Evolutionary conservation across 53 echinoderm and acorn worm species (phyloP).

Genomic region (Apostichopus leukothele): DNA sequence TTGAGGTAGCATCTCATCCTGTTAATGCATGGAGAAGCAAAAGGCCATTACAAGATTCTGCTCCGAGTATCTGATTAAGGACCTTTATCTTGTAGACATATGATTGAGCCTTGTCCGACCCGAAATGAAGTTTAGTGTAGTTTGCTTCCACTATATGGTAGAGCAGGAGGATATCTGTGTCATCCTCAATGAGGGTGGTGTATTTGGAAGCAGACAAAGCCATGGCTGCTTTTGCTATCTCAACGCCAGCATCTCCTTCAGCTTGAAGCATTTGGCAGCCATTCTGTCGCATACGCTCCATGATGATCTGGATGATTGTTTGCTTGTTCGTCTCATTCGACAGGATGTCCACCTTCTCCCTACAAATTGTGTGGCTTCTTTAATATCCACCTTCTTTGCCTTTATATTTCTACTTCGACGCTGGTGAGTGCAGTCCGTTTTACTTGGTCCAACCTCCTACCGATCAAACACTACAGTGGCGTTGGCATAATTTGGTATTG

Average conservation of each 20-base stretch:
- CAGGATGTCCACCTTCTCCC: too few relatives aligned
- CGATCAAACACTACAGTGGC: neutral
- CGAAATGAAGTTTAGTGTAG: neutral
- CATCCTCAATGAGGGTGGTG: neutral
- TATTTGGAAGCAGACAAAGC: constrained; percentile 1
- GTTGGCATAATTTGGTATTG: neutral
- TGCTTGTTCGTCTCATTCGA: constrained; percentile 20
- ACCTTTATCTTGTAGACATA: constrained; percentile 5
- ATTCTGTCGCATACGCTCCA: neutral
- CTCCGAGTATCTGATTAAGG: constrained; percentile 7
- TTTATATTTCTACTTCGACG: neutral
- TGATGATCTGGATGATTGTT: constrained; percentile 7
- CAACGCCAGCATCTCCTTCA: constrained; percentile 1
- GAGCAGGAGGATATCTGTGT: constrained; percentile 1
- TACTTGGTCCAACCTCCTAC: neutral
- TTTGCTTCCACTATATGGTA: neutral
- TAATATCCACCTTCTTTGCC: neutral
- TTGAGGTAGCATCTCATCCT: neutral
- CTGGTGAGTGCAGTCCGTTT: neutral
- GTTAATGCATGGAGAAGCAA: constrained; percentile 15
- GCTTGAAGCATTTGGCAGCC: constrained; percentile 5
- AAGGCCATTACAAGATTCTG: neutral
- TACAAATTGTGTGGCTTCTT: neutral
- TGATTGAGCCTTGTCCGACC: constrained; percentile 7
- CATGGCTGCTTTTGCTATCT: neutral